Base-by-base conservation (phyloP, 2,113 vertebrate genomes). In the Saguinus imperator region DNA sequence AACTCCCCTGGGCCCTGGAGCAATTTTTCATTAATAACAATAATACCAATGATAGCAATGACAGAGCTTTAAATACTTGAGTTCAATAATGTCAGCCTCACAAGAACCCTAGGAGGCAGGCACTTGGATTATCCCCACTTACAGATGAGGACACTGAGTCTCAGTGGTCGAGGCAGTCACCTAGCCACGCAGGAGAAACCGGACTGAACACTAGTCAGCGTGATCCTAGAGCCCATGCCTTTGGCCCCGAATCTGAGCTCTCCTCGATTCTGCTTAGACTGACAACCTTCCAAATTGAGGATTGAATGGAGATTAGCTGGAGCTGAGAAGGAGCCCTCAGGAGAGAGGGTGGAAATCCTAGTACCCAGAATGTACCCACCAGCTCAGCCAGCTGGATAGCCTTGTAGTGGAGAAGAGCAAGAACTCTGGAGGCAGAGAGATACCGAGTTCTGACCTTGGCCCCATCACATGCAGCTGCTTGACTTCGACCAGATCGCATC, bases 121-220 rank as follows among this genome's bases (percentile, higher is more conserved):
- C 29, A 18, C 18, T 61, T 2, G 8, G 25, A 23, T 68, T 12
- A n/a, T 76, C 29, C 68, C 68, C 32, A 55, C 8, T 80, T 50
- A 66, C 27, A 50, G 81, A 32, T 17, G 70, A 37, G 29, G 37
- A 35, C 0, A 6, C 37, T 5, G 13, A 79, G 45, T 18, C 37
- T 23, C 66, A 14, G 58, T 52, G 11, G 7, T 82, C 58, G 35
- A 58, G 37, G 25, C 14, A 82, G 55, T 40, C 3, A 13, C 32
- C 1, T 0, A n/a, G 14, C 12, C 4, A 27, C 0, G 0, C 18
- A 80, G 45, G n/a, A 52, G 37, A 92, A 21, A 9, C 4, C 0
- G 11, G 79, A 37, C 0, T 8, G 40, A 37, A 61, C 18, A 0
- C 2, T 0, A n/a, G 21, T 37, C 29, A 32, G 18, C 18, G 73